Evolutionary conservation across 2,113 vertebrate species (phyloP), one percentile per base, ranked within the genome.

Genomic region (Campylorhamphus procurvoides): DNA sequence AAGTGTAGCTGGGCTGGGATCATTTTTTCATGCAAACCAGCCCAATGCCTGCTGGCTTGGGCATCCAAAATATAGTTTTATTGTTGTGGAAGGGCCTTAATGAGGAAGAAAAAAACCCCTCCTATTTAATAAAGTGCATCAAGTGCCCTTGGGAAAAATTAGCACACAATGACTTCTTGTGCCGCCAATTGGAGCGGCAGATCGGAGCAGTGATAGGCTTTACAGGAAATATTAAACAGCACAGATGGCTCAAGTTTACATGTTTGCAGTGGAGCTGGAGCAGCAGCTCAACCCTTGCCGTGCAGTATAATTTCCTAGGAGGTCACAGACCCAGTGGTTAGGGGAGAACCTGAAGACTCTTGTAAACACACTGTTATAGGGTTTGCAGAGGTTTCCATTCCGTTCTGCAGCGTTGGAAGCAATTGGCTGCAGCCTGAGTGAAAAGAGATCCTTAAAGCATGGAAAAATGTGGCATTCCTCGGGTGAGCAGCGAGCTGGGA

Each of bases 91-190:
- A 97, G 95, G 59, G 87, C 84, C 72, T 96, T 96, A 80, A 90
- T 85, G 92, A 97, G 88, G 95, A 97, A 95, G 79, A 95, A 97
- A 96, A 96, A 95, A 95, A 37, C 18, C 12, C 12, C 55, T 90
- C 19, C 60, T 91, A 83, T 97, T 97, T 97, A 97, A 97, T 97
- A 96, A 97, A 97, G 94, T 96, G 90, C 94, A 97, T 97, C 94
- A 94, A 95, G 69, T 93, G 92, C 97, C 97, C 95, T 92, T 82
- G 96, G 97, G 97, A 97, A 95, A 97, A 97, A 97, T 97, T 96
- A 98, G 94, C 89, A 97, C 96, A 98, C 95, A 97, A 97, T 96
- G 97, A 96, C 93, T 98, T 97, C 93, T 97, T 97, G 93, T 97
- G 93, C 95, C 74, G 92, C 94, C 96, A 97, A 95, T 97, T 93